Evolutionary conservation across 2,113 vertebrate genomes (phyloP).

Genomic region (Saccopteryx leptura): DNA sequence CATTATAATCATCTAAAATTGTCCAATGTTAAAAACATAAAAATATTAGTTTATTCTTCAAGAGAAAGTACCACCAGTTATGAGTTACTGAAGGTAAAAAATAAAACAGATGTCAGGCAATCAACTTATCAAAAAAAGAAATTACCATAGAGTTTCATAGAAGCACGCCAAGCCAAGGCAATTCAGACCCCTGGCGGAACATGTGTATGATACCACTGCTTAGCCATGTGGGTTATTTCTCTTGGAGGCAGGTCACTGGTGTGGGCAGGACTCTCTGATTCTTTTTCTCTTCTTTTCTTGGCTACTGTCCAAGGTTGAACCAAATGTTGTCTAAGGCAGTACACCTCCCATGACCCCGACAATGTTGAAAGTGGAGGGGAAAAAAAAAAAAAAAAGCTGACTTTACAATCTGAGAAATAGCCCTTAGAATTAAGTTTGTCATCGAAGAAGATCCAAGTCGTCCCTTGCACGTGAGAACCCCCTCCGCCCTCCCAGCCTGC

Average conservation of each 20-base stretch:
- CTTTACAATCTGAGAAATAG: constrained; percentile 70
- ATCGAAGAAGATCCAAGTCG: constrained; percentile 64
- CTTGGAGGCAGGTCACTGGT: constrained; percentile 62
- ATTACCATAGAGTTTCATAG: constrained; percentile 56
- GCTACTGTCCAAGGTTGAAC: constrained; percentile 78
- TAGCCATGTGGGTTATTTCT: constrained; percentile 5
- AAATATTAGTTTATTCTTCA: constrained; percentile 86
- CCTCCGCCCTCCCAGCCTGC: constrained; percentile 30
- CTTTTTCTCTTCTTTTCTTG: constrained; percentile 70
- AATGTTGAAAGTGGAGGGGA: constrained; percentile 51
- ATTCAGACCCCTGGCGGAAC: constrained; percentile 33
- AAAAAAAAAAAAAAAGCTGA: constrained; percentile 34
- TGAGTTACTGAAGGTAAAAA: constrained; percentile 77
- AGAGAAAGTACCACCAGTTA: constrained; percentile 90
- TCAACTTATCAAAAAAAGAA: constrained; percentile 75
- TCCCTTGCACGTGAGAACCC: constrained; percentile 12
- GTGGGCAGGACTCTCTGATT: constrained; percentile 43
- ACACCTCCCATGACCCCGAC: neutral
- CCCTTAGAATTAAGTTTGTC: constrained; percentile 79
- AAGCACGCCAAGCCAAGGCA: constrained; percentile 53
- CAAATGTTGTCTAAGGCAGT: constrained; percentile 44
- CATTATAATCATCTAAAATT: constrained; percentile 83
- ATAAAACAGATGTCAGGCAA: constrained; percentile 77
- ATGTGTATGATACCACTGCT: constrained; percentile 38
- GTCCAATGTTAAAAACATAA: constrained; percentile 80